Conservation (phyloP, 1,140 invertebrate species). For the Orius insidiosus region DNA sequence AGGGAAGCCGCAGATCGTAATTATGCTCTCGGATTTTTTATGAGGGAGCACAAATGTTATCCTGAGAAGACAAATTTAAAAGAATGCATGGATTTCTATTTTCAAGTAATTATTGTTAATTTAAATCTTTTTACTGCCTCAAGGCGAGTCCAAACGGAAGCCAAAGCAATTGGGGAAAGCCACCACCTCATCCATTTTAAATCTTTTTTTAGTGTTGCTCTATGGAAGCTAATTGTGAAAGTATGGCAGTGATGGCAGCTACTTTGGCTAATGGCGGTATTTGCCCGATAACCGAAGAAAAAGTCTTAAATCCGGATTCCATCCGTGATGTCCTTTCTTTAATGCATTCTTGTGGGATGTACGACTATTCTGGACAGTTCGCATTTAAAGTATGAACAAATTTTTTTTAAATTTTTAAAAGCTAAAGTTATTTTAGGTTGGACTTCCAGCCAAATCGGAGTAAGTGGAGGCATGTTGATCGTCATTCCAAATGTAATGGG, state of each 20-base stretch:
- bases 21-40: slow-evolving; percentile 93
- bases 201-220: slow-evolving; percentile 64
- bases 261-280: slow-evolving; percentile 96
- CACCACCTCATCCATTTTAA: no score
- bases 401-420: no score
- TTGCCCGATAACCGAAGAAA: slow-evolving; percentile 87
- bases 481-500: slow-evolving; percentile 96
- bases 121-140: no score
- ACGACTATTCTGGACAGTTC: slow-evolving; percentile 96
- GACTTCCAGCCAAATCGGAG: slow-evolving; percentile 94
- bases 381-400: no score
- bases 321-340: slow-evolving; percentile 69
- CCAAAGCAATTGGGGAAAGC: no score
- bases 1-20: slow-evolving; percentile 91
- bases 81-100: slow-evolving; percentile 94
- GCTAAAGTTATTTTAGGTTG: no score
- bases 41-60: slow-evolving; percentile 91
- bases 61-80: slow-evolving; percentile 75
- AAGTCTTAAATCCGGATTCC: slow-evolving; percentile 68
- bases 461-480: slow-evolving; percentile 80
- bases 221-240: slow-evolving; percentile 86
- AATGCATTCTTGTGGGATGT: slow-evolving; percentile 97
- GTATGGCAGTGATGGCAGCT: slow-evolving; percentile 81
- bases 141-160: no score
- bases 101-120: slow-evolving; percentile 80